Evolutionary conservation across 1,140 invertebrate genomes (phyloP).

Genomic region (Acromyrmex echinatior): DNA sequence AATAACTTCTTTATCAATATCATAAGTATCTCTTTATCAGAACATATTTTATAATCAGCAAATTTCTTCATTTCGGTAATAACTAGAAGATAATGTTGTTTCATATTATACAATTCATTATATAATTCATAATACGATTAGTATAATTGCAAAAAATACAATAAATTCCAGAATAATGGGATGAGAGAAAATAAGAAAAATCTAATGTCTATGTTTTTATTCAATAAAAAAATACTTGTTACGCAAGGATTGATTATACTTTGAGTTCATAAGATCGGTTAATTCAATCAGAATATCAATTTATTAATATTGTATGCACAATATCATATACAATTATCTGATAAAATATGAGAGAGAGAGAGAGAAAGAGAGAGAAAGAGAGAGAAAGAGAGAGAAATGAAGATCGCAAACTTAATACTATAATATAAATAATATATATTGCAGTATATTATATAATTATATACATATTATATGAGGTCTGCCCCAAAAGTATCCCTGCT

Average conservation of each 20-base stretch:
- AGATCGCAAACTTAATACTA: not conserved
- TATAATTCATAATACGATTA: not conserved
- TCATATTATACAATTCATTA: not conserved
- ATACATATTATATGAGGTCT: too few relatives aligned
- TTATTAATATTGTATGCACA: not conserved
- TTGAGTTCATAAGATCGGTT: not conserved
- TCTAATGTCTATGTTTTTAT: not conserved
- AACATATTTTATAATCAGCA: constrained; percentile 11
- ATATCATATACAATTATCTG: not conserved
- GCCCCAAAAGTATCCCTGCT: too few relatives aligned
- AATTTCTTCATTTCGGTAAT: constrained; percentile 36
- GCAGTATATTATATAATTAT: too few relatives aligned
- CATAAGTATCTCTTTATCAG: not conserved
- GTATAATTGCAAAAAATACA: constrained; percentile 9
- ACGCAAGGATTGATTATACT: not conserved
- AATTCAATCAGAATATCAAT: not conserved
- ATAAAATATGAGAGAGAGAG: not conserved
- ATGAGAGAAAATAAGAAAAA: not conserved
- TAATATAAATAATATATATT: not conserved
- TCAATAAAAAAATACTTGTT: not conserved
- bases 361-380: too few relatives aligned
- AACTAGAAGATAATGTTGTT: not conserved
- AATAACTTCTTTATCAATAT: not conserved
- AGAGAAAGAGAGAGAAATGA: too few relatives aligned
- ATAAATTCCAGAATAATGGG: not conserved